phyloP scores from a whole-genome alignment of 2,797 vertebrate species.

The Natrix natrix region DNA sequence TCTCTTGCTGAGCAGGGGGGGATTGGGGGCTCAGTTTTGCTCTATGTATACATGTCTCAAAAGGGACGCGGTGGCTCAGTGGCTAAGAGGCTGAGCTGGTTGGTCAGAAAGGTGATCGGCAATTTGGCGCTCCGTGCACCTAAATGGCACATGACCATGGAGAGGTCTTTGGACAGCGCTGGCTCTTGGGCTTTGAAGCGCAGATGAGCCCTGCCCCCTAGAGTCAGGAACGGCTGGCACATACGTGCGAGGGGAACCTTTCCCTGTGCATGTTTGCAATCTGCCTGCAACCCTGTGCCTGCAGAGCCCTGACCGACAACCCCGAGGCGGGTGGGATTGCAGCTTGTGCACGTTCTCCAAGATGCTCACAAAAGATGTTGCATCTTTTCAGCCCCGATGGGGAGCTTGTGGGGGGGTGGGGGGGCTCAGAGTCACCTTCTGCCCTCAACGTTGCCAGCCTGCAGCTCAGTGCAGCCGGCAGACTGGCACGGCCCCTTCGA shows the following conservation, averaged over 20 bases:
- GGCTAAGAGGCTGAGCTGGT: no score
- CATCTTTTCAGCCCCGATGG: background rate
- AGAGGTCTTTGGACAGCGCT: no score
- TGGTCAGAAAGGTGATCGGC: no score
- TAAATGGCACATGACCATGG: no score
- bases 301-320: background rate
- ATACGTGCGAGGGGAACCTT: no score
- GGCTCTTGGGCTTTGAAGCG: no score
- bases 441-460: background rate
- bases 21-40: background rate
- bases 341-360: background rate
- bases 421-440: background rate
- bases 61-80: no score
- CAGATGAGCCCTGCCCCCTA: no score
- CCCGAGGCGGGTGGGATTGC: background rate
- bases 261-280: background rate
- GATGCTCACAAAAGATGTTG: background rate
- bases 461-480: background rate
- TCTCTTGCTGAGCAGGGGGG: background rate
- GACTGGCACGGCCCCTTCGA: background rate
- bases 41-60: no score
- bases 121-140: no score
- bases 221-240: no score
- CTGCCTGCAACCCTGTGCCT: background rate
- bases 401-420: background rate